Percentiles rank a stretch among this genome's conserved stretches.
phyloP scores from a whole-genome alignment of 2,888 invertebrate genomes.

The Scaptomyza caliginosa region DNA sequence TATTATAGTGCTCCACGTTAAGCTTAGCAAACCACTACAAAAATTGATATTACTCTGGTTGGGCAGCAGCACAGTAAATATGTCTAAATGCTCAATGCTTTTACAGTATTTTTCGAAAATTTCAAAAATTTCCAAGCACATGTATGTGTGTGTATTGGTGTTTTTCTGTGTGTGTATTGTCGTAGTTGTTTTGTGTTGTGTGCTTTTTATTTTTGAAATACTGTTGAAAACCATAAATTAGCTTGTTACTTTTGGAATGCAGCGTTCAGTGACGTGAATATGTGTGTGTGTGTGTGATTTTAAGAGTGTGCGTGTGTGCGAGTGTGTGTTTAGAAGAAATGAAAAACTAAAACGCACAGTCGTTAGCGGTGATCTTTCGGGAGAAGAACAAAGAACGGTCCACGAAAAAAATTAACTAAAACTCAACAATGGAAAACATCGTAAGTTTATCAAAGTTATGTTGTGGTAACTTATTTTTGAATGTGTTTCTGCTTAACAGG shows the following conservation, averaged over 20 bases:
- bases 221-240: slow-evolving; percentile 76
- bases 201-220: slow-evolving; percentile 69
- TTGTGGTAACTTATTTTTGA: background rate
- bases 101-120: slow-evolving; percentile 79
- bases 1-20: slow-evolving; percentile 56
- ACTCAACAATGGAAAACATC: slow-evolving; percentile 70
- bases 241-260: slow-evolving; percentile 80
- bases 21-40: slow-evolving; percentile 82
- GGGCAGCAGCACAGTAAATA: slow-evolving; percentile 46
- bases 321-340: slow-evolving; percentile 36
- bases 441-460: slow-evolving; percentile 55
- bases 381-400: slow-evolving; percentile 59
- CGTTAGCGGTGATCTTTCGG: slow-evolving; percentile 74
- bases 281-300: slow-evolving; percentile 25
- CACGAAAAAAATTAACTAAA: slow-evolving; percentile 17
- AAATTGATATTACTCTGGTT: slow-evolving; percentile 55
- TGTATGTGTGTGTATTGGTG: slow-evolving; percentile 7
- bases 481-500: slow-evolving; percentile 85
- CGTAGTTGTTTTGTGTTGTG: slow-evolving; percentile 46
- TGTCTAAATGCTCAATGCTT: slow-evolving; percentile 52
- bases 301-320: slow-evolving; percentile 27
- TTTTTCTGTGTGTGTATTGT: slow-evolving; percentile 16
- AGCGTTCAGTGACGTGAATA: slow-evolving; percentile 31
- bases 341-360: slow-evolving; percentile 62
- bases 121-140: slow-evolving; percentile 4